Percentiles rank a stretch among this genome's conserved stretches.
phyloP scores from a whole-genome alignment of 2,888 invertebrate genomes.

The Rhamphomyia laevipes region DNA sequence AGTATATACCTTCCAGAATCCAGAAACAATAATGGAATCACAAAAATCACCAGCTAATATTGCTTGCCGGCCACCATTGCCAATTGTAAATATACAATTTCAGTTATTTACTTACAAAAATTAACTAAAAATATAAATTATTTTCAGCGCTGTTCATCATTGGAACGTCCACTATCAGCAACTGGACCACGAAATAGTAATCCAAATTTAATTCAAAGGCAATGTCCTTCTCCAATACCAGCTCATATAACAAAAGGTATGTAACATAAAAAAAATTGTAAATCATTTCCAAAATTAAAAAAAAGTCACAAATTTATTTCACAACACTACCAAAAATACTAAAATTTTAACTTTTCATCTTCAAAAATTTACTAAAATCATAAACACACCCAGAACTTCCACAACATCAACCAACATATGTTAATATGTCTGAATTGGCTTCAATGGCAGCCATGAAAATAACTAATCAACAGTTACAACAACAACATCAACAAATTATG shows the following conservation, averaged over 20 bases:
- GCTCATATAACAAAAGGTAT: slow-evolving; percentile 66
- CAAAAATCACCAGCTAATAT: slow-evolving; percentile 43
- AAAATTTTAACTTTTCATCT: background rate
- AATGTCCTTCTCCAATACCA: slow-evolving; percentile 58
- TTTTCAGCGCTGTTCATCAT: slow-evolving; percentile 64
- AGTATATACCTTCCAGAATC: slow-evolving; percentile 78
- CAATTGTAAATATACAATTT: slow-evolving; percentile 44
- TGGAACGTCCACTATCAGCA: slow-evolving; percentile 66
- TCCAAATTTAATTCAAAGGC: slow-evolving; percentile 38
- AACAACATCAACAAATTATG: slow-evolving; percentile 27
- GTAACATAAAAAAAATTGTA: background rate
- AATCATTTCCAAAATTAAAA: background rate
- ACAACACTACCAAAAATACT: background rate
- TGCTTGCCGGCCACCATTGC: slow-evolving; percentile 55
- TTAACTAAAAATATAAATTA: background rate
- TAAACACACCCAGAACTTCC: slow-evolving; percentile 15
- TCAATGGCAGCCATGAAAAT: slow-evolving; percentile 66
- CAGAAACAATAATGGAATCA: slow-evolving; percentile 43
- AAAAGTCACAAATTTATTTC: background rate
- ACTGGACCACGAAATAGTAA: slow-evolving; percentile 32
- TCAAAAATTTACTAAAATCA: background rate
- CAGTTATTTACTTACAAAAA: background rate
- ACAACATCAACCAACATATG: slow-evolving; percentile 63
- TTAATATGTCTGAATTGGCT: slow-evolving; percentile 84
- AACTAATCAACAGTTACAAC: slow-evolving; percentile 41